Percentiles rank a stretch among this genome's conserved stretches.
These are phyloP conservation scores for Anguilla rostrata DNA, from an alignment of 2,113 vertebrate genomes.

Conservation along the genomic window DNA sequence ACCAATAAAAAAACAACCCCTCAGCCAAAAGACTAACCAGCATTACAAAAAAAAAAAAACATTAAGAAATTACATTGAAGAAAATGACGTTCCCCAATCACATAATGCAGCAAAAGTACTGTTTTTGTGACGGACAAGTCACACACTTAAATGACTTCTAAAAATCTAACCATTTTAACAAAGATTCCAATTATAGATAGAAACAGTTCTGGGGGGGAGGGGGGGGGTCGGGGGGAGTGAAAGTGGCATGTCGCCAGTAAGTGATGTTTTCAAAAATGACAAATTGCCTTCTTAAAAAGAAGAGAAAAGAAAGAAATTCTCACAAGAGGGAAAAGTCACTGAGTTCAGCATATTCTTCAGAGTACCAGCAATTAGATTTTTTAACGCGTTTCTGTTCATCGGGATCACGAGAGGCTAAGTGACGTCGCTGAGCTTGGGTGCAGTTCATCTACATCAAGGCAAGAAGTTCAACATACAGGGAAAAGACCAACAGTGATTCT, in stretches of 20 bases:
- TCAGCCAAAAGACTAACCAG: slow-evolving; percentile 69
- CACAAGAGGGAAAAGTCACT: neutral
- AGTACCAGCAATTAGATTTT: neutral
- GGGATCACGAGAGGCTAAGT: neutral
- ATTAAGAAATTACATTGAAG: slow-evolving; percentile 65
- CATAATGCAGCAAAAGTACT: slow-evolving; percentile 65
- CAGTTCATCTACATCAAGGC: slow-evolving; percentile 28
- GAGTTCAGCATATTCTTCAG: neutral
- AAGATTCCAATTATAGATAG: neutral
- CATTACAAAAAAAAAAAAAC: slow-evolving; percentile 72
- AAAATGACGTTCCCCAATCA: slow-evolving; percentile 61
- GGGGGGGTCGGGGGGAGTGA: neutral
- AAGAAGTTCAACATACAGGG: slow-evolving; percentile 36
- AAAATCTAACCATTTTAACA: slow-evolving; percentile 45
- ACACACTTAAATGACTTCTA: slow-evolving; percentile 59
- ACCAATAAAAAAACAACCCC: slow-evolving; percentile 69
- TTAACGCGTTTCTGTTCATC: neutral
- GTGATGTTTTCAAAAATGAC: neutral
- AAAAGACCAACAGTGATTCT: slow-evolving; percentile 26
- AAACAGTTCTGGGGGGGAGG: neutral
- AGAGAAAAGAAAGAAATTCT: neutral
- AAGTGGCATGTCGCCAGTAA: neutral
- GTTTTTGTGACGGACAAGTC: slow-evolving; percentile 60
- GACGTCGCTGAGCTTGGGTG: neutral
- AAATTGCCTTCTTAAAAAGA: neutral